A percentile compares a stretch with the other conserved stretches of the same genome.
Evolutionary conservation across 2,888 invertebrate genomes (phyloP).

Genomic region (Biston betularia): DNA sequence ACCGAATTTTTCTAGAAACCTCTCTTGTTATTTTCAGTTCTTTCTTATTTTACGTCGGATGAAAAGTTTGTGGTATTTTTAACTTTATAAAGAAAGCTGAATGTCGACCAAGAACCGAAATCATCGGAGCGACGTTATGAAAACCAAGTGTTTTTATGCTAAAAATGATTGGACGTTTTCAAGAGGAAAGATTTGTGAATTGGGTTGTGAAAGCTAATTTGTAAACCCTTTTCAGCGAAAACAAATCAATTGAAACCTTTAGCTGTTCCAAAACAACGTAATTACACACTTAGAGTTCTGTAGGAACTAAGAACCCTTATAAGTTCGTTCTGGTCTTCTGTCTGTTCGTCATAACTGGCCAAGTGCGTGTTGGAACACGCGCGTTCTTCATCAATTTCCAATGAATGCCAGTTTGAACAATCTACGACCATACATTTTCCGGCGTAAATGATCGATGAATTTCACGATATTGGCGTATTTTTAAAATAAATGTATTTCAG

Average conservation of each 20-base stretch:
- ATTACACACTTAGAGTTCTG: too few species aligned
- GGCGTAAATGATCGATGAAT: too few species aligned
- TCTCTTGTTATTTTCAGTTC: conserved; percentile 4
- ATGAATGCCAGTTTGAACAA: too few species aligned
- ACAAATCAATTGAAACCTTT: not conserved
- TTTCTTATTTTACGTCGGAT: conserved; percentile 16
- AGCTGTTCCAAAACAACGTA: too few species aligned
- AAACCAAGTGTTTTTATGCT: conserved; percentile 13
- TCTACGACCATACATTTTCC: too few species aligned
- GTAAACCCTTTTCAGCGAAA: not conserved
- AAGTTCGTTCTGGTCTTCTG: too few species aligned
- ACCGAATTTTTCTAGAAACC: conserved; percentile 12
- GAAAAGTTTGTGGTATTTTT: conserved; percentile 17
- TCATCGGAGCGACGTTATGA: conserved; percentile 14
- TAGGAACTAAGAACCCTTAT: too few species aligned
- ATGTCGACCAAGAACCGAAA: conserved; percentile 1
- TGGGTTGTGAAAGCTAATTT: not conserved
- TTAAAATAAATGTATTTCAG: too few species aligned
- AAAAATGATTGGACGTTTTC: conserved; percentile 11
- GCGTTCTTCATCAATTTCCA: too few species aligned
- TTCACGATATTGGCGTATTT: too few species aligned
- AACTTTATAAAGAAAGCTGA: conserved; percentile 8
- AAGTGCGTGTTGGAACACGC: too few species aligned
- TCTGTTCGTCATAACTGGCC: too few species aligned
- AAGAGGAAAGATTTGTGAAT: not conserved